Percentiles rank a stretch among this genome's conserved stretches.
Evolutionary conservation across 1,140 invertebrate species (phyloP).

Genomic region (Dryas iulia): DNA sequence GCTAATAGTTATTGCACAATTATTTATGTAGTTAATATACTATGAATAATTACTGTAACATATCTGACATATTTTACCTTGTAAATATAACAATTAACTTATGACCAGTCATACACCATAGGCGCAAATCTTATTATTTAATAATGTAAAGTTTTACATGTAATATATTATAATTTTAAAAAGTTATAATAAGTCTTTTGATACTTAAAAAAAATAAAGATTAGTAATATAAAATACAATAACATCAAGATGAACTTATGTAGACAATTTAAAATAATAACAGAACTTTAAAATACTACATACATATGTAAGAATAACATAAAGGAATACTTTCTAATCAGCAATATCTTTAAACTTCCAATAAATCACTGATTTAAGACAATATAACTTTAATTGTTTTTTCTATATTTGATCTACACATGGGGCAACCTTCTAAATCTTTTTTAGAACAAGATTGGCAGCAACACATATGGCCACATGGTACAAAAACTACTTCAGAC

Average conservation of each 20-base stretch:
- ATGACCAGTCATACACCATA: conserved; percentile 28
- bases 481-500: conserved; percentile 89
- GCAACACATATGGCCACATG: conserved; percentile 92
- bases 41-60: not conserved
- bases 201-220: not conserved
- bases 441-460: conserved; percentile 84
- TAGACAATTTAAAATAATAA: not conserved
- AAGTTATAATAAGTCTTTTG: not conserved
- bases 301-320: not conserved
- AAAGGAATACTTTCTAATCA: no score
- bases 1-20: conserved; percentile 1
- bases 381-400: conserved; percentile 83
- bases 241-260: not conserved
- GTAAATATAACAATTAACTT: conserved; percentile 9
- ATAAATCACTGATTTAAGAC: conserved; percentile 50
- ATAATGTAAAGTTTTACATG: not conserved
- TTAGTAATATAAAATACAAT: not conserved
- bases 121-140: conserved; percentile 18
- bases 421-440: conserved; percentile 84
- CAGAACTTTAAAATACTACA: no score
- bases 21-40: not conserved
- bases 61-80: not conserved
- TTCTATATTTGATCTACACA: conserved; percentile 87
- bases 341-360: not conserved
- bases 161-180: not conserved